phyloP scores from a whole-genome alignment of 2,797 vertebrate genomes.

The Periparus ater region DNA sequence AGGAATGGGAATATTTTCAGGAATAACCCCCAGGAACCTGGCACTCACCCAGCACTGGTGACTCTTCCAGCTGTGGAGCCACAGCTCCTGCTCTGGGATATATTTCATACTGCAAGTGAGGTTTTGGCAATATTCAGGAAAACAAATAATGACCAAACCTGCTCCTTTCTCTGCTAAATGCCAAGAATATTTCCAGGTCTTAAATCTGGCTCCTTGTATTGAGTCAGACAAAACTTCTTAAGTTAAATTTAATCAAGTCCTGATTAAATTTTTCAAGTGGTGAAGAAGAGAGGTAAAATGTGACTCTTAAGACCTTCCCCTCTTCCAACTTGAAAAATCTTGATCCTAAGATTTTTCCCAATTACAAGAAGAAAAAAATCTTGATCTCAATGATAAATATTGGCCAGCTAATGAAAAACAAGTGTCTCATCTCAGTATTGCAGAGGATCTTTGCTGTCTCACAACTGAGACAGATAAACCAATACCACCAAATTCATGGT shows the following conservation, averaged over 20 bases:
- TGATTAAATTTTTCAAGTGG: neutral
- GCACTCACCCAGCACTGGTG: rapidly evolving
- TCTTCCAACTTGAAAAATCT: neutral
- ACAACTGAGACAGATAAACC: neutral
- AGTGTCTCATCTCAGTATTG: neutral
- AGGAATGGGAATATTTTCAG: neutral
- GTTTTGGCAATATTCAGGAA: neutral
- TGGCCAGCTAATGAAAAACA: neutral
- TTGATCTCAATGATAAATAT: neutral
- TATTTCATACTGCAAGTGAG: rapidly evolving
- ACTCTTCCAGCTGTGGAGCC: neutral
- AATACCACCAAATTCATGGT: neutral
- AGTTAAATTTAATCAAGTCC: neutral
- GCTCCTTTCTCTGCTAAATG: neutral
- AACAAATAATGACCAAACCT: neutral
- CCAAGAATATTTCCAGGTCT: neutral
- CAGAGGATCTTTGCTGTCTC: neutral
- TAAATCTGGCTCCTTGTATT: neutral
- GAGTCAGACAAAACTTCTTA: neutral
- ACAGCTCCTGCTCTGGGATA: rapidly evolving
- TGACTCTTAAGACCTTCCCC: neutral
- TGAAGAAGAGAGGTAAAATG: neutral
- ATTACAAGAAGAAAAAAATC: neutral
- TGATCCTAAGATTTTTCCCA: neutral
- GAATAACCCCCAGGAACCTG: neutral